phyloP scores from a whole-genome alignment of 1,140 invertebrate genomes.

The Drosophila arizonae region DNA sequence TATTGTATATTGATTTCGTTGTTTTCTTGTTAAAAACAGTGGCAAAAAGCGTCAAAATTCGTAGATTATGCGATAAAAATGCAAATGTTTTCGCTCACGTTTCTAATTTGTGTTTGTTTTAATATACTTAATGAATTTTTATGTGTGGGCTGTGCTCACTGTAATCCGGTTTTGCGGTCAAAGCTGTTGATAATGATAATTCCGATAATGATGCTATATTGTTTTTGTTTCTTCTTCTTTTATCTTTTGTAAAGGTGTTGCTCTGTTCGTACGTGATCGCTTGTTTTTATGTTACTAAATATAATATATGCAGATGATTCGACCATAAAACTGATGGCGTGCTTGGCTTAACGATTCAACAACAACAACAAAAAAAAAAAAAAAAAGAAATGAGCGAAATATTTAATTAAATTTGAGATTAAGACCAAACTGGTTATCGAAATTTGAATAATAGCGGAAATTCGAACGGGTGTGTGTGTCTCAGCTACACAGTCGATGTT shows the following conservation, averaged over 20 bases:
- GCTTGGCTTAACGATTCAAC: slow-evolving; percentile 57
- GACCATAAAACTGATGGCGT: slow-evolving; percentile 64
- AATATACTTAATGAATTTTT: slow-evolving; percentile 79
- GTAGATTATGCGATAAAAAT: slow-evolving; percentile 79
- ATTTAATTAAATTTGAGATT: slow-evolving; percentile 55
- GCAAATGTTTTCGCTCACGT: slow-evolving; percentile 57
- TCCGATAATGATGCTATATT: slow-evolving; percentile 74
- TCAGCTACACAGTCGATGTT: not conserved
- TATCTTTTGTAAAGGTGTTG: slow-evolving; percentile 66
- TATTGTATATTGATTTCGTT: slow-evolving; percentile 25
- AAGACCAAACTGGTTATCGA: slow-evolving; percentile 42
- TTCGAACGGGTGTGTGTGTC: not conserved
- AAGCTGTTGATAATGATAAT: slow-evolving; percentile 80
- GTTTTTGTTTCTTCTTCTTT: slow-evolving; percentile 40
- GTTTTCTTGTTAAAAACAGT: slow-evolving; percentile 65
- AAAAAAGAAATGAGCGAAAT: slow-evolving; percentile 31
- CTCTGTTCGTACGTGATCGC: slow-evolving; percentile 44
- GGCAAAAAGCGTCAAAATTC: slow-evolving; percentile 80
- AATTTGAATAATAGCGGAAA: slow-evolving; percentile 3
- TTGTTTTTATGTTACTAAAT: slow-evolving; percentile 63
- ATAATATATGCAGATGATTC: slow-evolving; percentile 73
- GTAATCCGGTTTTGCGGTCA: slow-evolving; percentile 69
- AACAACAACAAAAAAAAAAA: slow-evolving; percentile 6
- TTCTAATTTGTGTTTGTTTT: slow-evolving; percentile 81
- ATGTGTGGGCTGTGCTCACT: slow-evolving; percentile 32